Evolutionary conservation across 2,888 invertebrate species (phyloP).

Genomic region (Pelosia muscerda): DNA sequence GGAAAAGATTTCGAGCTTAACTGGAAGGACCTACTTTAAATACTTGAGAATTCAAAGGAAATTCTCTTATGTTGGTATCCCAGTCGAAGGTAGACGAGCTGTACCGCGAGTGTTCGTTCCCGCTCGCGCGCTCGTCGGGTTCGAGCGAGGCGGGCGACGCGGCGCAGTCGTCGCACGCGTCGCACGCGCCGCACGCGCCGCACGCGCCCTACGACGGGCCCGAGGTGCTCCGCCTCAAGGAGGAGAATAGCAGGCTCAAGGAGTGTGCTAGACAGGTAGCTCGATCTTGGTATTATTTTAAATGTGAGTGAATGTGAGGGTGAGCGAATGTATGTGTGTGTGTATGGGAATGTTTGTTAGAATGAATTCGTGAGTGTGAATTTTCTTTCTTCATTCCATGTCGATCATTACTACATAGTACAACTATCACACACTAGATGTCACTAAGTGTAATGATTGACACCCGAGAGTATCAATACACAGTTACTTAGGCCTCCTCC

Average conservation of each 20-base stretch:
- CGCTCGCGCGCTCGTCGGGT: conserved; percentile 45
- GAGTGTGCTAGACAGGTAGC: conserved; percentile 68
- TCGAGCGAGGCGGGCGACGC: conserved; percentile 55
- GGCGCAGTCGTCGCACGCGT: conserved; percentile 20
- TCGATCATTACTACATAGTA: no score
- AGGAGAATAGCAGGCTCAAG: conserved; percentile 71
- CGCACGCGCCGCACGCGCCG: background rate
- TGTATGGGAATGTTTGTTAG: no score
- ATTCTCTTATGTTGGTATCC: background rate
- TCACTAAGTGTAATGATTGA: no score
- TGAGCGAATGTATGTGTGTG: background rate
- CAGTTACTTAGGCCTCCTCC: no score
- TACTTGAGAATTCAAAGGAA: no score
- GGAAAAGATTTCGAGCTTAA: no score
- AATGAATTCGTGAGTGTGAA: no score
- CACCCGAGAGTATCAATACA: no score
- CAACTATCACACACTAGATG: no score
- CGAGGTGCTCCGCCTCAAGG: conserved; percentile 50
- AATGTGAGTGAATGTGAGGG: background rate
- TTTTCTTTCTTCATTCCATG: no score
- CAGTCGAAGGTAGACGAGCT: conserved; percentile 57
- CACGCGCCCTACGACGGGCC: conserved; percentile 2
- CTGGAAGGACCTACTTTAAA: no score
- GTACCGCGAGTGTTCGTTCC: conserved; percentile 43
- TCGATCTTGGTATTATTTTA: background rate